phyloP scores from a whole-genome alignment of 2,113 vertebrate species.

The Elephas maximus region DNA sequence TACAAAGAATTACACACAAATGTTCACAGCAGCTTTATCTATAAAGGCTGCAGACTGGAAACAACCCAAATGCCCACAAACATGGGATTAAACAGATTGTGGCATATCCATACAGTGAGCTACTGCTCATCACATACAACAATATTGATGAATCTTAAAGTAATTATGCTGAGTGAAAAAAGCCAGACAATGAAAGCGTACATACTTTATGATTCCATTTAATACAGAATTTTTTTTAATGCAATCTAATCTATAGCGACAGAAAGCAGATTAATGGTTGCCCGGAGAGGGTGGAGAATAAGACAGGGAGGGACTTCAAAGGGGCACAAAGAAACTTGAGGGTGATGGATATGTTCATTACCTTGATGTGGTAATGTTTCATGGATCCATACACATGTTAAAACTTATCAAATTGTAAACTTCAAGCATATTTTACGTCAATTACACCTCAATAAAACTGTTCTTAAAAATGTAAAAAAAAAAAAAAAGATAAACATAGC shows the following conservation, averaged over 20 bases:
- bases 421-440: neutral
- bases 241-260: neutral
- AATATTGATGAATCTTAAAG: neutral
- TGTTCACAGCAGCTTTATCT: neutral
- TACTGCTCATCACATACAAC: too few species aligned
- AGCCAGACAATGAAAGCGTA: neutral
- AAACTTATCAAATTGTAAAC: neutral
- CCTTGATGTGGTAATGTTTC: neutral
- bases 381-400: neutral
- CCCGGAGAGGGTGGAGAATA: neutral
- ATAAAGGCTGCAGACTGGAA: neutral
- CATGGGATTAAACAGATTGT: neutral
- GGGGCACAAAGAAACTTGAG: neutral
- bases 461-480: neutral
- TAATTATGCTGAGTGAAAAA: neutral
- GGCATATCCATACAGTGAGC: neutral
- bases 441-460: neutral
- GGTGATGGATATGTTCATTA: neutral
- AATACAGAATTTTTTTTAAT: neutral
- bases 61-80: neutral
- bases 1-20: neutral
- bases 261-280: neutral
- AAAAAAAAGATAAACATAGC: too few species aligned
- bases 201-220: neutral
- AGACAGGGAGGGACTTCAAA: neutral